phyloP scores from a whole-genome alignment of 2,113 vertebrate species.

The Rhea pennata region DNA sequence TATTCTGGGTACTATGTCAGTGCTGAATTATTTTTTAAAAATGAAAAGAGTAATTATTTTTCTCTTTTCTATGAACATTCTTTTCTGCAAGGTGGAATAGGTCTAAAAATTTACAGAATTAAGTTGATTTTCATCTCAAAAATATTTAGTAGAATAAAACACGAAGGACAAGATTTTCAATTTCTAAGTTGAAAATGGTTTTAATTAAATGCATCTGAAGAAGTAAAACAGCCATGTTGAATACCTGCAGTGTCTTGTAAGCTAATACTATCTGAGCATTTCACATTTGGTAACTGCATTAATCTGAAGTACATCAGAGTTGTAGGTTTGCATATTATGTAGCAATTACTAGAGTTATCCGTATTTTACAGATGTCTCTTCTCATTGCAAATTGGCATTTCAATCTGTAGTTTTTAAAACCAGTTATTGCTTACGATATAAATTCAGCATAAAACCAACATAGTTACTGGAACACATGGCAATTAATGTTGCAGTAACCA shows the following conservation, averaged over 20 bases:
- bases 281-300: background rate
- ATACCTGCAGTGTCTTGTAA: background rate
- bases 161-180: background rate
- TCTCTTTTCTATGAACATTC: background rate
- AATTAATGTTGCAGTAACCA: background rate
- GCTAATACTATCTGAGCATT: background rate
- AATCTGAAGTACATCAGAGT: background rate
- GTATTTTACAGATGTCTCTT: background rate
- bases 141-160: background rate
- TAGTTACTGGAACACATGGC: background rate
- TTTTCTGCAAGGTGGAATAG: background rate
- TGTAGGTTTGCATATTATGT: background rate
- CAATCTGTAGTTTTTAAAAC: slow-evolving; percentile 21
- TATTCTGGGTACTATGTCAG: background rate
- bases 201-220: background rate
- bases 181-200: background rate
- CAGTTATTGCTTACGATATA: background rate
- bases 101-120: background rate
- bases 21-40: background rate
- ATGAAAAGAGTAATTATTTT: background rate
- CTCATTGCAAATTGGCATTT: slow-evolving; percentile 11
- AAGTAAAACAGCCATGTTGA: background rate
- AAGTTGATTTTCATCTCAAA: background rate
- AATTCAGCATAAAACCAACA: slow-evolving; percentile 18
- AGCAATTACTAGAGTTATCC: background rate